Evolutionary conservation across 2,113 vertebrate genomes (phyloP).

Genomic region (Collichthys lucidus): DNA sequence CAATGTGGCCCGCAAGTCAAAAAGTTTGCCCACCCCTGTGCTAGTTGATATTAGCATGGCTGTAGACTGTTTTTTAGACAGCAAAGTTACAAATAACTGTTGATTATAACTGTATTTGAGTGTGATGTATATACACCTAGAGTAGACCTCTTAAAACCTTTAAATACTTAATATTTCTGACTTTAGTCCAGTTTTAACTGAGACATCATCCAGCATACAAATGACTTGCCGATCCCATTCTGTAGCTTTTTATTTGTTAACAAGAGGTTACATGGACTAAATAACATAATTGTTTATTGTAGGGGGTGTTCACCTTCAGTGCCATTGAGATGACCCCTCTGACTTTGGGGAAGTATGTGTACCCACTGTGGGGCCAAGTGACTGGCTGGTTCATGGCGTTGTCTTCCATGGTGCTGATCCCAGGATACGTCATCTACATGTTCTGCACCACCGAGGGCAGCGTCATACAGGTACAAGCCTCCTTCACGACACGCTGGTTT

Average conservation of each 20-base stretch:
- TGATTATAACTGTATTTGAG: too few species aligned
- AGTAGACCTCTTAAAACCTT: too few species aligned
- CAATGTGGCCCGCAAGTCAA: too few species aligned
- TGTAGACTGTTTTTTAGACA: background rate
- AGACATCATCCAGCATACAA: background rate
- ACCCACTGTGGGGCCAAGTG: conserved; percentile 90
- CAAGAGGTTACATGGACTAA: background rate
- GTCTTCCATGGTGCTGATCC: conserved; percentile 92
- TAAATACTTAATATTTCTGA: too few species aligned
- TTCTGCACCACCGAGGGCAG: conserved; percentile 86
- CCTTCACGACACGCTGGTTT: background rate
- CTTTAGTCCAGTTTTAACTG: background rate
- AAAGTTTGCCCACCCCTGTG: too few species aligned
- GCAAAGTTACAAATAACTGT: too few species aligned
- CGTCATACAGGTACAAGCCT: conserved; percentile 70
- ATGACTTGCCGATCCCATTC: background rate
- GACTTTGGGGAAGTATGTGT: conserved; percentile 89
- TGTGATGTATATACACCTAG: too few species aligned
- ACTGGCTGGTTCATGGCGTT: conserved; percentile 91
- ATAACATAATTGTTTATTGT: background rate
- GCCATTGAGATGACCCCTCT: conserved; percentile 93
- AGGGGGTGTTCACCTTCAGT: conserved; percentile 91
- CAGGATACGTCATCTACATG: conserved; percentile 88
- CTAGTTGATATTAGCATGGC: background rate
- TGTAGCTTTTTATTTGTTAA: background rate